Conservation (phyloP, 2,797 vertebrate genomes). For the Aselliscus stoliczkanus region DNA sequence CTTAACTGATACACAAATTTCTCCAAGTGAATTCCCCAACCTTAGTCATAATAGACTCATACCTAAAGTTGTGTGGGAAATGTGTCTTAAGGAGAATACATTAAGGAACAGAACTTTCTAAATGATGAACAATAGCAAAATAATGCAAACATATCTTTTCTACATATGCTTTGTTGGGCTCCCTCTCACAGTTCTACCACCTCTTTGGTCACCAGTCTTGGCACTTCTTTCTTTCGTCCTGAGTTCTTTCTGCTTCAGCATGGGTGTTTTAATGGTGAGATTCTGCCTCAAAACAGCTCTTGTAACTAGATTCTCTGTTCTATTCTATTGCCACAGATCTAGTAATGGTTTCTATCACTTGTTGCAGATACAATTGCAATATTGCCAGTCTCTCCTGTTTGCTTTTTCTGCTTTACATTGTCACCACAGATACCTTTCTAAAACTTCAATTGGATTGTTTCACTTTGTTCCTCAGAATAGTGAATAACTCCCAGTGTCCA, state of each 20-base stretch:
- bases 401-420: not conserved
- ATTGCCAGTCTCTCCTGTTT: not conserved
- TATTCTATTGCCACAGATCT: not conserved
- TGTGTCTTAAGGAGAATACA: not conserved
- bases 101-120: not conserved
- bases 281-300: not conserved
- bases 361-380: not conserved
- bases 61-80: not conserved
- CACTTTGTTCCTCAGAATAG: not conserved
- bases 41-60: not conserved
- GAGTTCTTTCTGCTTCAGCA: accelerated
- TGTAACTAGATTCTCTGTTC: not conserved
- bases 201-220: not conserved
- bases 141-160: not conserved
- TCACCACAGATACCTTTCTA: not conserved
- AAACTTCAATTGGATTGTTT: not conserved
- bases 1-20: not conserved
- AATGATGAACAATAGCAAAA: not conserved
- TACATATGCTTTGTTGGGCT: not conserved
- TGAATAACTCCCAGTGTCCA: not conserved
- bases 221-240: not conserved
- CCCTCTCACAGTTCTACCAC: not conserved
- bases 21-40: not conserved
- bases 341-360: not conserved
- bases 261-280: not conserved